phyloP scores from a whole-genome alignment of 2,113 vertebrate species.

The Tenebrosternarchus preto region DNA sequence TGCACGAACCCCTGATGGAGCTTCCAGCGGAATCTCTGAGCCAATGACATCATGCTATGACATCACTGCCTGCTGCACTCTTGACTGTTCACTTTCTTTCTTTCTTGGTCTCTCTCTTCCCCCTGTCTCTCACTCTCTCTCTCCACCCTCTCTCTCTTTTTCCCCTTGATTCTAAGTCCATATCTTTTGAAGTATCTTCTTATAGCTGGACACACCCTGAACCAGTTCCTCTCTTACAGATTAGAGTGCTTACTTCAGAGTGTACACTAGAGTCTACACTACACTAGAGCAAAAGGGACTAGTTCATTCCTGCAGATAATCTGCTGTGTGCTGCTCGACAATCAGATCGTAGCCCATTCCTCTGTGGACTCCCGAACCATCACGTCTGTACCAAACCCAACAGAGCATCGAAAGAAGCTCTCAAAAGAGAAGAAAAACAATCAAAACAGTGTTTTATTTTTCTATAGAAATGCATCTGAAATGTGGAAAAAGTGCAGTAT shows the following conservation, averaged over 20 bases:
- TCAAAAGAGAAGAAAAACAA: neutral
- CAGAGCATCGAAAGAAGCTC: neutral
- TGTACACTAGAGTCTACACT: neutral
- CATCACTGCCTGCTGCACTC: conserved; percentile 41
- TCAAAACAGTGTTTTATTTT: conserved; percentile 51
- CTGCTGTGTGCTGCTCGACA: conserved; percentile 44
- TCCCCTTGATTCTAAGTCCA: conserved; percentile 5
- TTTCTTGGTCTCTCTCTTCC: neutral
- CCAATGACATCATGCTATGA: conserved; percentile 19
- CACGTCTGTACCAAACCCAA: neutral
- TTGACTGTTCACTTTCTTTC: conserved; percentile 13
- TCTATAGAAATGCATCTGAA: conserved; percentile 36
- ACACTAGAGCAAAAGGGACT: conserved; percentile 20
- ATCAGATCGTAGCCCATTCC: conserved; percentile 19
- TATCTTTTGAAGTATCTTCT: neutral
- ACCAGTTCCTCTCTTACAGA: neutral
- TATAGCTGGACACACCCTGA: neutral
- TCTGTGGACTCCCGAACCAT: neutral
- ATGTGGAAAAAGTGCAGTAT: neutral
- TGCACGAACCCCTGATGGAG: neutral
- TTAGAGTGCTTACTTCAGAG: neutral
- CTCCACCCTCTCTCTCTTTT: neutral
- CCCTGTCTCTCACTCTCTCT: too few species aligned
- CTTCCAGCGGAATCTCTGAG: conserved; percentile 16
- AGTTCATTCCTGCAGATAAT: conserved; percentile 9